Evolutionary conservation across 2,113 vertebrate genomes (phyloP).

Genomic region (Dipodomys ordii): DNA sequence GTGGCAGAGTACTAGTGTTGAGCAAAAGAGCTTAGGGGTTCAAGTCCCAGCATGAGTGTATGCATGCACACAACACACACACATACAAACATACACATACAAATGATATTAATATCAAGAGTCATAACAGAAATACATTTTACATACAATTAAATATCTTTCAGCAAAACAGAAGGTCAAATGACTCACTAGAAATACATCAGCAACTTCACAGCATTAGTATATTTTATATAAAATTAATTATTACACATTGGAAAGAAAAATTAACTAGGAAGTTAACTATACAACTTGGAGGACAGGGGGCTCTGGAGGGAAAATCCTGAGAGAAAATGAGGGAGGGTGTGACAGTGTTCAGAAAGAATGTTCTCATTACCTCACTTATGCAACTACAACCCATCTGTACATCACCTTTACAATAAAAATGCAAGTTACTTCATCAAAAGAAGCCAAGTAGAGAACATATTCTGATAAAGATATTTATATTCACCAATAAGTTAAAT

Average conservation of each 20-base stretch:
- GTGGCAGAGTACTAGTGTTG: too few relatives aligned
- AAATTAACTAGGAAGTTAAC: neutral
- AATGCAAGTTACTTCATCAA: neutral
- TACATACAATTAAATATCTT: slow-evolving; percentile 24
- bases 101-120: neutral
- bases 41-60: too few relatives aligned
- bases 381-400: too few relatives aligned
- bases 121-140: neutral
- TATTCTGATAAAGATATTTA: neutral
- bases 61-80: too few relatives aligned
- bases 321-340: too few relatives aligned
- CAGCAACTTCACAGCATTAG: neutral
- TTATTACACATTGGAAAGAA: neutral
- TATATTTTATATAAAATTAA: neutral
- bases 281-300: too few relatives aligned
- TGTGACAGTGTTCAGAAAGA: too few relatives aligned
- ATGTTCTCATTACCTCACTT: too few relatives aligned
- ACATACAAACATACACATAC: too few relatives aligned
- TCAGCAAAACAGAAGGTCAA: neutral
- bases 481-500: neutral
- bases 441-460: neutral
- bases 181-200: neutral
- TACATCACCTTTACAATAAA: too few relatives aligned
- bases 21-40: too few relatives aligned
- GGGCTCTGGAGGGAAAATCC: too few relatives aligned